These are phyloP conservation scores for Pseudorasbora parva DNA, from an alignment of 2,113 vertebrate species.

Conservation along the genomic window DNA sequence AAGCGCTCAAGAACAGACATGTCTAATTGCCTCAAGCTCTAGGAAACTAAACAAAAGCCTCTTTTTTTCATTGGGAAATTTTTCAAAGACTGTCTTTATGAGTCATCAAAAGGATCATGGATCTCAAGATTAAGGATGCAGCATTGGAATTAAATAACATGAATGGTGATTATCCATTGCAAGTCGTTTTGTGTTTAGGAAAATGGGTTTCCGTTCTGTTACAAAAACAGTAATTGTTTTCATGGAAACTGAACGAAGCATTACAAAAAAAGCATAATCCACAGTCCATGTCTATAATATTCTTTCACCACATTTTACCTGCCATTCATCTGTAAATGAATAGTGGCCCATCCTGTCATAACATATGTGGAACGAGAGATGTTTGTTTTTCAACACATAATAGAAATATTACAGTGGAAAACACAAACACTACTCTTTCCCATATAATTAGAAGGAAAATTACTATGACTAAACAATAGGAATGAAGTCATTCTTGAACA, in stretches of 20 bases:
- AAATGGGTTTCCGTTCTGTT: not conserved
- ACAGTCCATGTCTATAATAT: not conserved
- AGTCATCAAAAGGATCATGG: not conserved
- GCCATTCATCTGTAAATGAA: not conserved
- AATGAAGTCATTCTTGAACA: not conserved
- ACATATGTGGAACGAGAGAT: not conserved
- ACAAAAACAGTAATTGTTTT: not conserved
- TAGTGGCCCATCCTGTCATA: not conserved
- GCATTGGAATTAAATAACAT: not conserved
- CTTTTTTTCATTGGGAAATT: not conserved
- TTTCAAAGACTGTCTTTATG: not conserved
- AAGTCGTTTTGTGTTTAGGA: not conserved
- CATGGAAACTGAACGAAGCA: not conserved
- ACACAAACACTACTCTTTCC: not conserved
- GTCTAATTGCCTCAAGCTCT: constrained; percentile 7
- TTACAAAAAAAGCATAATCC: not conserved
- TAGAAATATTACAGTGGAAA: not conserved
- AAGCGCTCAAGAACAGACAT: constrained; percentile 8
- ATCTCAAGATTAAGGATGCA: not conserved
- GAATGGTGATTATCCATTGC: not conserved
- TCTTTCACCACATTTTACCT: not conserved
- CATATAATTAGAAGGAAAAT: not conserved
- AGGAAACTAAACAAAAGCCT: not conserved
- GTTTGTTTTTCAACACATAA: not conserved
- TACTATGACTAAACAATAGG: not conserved